phyloP scores from a whole-genome alignment of 2,797 vertebrate species.

The Periparus ater region DNA sequence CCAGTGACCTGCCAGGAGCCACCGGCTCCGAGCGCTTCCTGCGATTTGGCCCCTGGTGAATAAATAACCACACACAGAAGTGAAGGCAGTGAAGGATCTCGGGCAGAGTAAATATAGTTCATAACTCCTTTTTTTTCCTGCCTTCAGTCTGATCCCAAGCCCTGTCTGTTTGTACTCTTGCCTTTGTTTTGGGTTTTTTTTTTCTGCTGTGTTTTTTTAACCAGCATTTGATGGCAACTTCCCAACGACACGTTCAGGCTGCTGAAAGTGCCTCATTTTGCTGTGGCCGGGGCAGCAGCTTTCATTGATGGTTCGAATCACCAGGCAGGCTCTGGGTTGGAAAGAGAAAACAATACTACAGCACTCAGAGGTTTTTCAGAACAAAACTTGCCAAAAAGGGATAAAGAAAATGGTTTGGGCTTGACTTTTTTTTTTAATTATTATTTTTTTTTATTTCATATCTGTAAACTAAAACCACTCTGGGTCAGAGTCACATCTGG shows the following conservation, averaged over 20 bases:
- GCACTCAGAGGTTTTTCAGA: neutral
- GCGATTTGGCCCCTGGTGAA: neutral
- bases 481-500: neutral
- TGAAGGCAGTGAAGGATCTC: neutral
- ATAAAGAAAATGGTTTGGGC: neutral
- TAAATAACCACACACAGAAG: neutral
- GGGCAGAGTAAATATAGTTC: conserved; percentile 38
- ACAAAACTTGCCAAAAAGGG: neutral
- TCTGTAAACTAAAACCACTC: neutral
- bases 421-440: neutral
- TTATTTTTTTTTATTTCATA: neutral
- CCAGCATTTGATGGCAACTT: neutral
- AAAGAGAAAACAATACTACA: conserved; percentile 2
- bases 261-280: conserved; percentile 31
- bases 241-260: conserved; percentile 12
- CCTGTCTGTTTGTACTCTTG: conserved; percentile 1
- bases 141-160: neutral
- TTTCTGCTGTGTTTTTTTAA: neutral
- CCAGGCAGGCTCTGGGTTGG: conserved; percentile 19
- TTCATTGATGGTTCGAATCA: conserved; percentile 20
- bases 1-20: neutral
- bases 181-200: conserved; percentile 22
- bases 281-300: conserved; percentile 32
- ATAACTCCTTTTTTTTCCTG: neutral
- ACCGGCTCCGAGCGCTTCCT: neutral